Evolutionary conservation across 1,140 invertebrate species (phyloP).

Genomic region (Pachyrhynchus sulphureomaculatus): DNA sequence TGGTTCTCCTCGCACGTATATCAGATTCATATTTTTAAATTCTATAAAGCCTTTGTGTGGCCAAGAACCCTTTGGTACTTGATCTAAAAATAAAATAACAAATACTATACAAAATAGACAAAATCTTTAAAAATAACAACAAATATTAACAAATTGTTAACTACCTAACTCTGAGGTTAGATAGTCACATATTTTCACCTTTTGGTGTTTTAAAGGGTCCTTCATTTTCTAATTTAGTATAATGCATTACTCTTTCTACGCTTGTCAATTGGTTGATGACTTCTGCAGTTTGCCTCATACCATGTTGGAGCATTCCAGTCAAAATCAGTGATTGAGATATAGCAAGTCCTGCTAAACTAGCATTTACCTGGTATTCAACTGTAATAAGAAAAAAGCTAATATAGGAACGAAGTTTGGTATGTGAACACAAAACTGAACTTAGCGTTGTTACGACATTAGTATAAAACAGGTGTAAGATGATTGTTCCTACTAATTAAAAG

Average conservation of each 20-base stretch:
- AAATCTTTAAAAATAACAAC: not conserved
- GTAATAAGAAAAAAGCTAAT: not conserved
- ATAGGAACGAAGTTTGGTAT: not conserved
- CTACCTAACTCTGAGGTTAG: not conserved
- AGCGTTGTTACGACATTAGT: too few relatives aligned
- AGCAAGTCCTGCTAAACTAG: slow-evolving; percentile 73
- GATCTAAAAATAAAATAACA: slow-evolving; percentile 18
- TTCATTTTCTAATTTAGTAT: slow-evolving; percentile 67
- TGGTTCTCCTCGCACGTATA: slow-evolving; percentile 62
- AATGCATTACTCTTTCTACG: slow-evolving; percentile 77
- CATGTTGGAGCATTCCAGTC: slow-evolving; percentile 84
- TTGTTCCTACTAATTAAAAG: too few relatives aligned
- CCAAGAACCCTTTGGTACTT: slow-evolving; percentile 35
- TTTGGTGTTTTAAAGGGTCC: slow-evolving; percentile 49
- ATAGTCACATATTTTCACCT: slow-evolving; percentile 43
- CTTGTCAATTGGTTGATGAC: slow-evolving; percentile 83
- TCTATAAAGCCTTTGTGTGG: slow-evolving; percentile 52
- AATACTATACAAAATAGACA: not conserved
- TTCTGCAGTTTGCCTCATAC: slow-evolving; percentile 79
- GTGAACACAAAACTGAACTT: not conserved
- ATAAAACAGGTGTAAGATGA: too few relatives aligned
- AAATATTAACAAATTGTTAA: not conserved
- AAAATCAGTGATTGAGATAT: slow-evolving; percentile 80
- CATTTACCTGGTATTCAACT: slow-evolving; percentile 39
- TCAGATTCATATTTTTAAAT: slow-evolving; percentile 66